Base-by-base conservation (phyloP, 2,888 invertebrate species). In the Trissoscelio sp. region DNA sequence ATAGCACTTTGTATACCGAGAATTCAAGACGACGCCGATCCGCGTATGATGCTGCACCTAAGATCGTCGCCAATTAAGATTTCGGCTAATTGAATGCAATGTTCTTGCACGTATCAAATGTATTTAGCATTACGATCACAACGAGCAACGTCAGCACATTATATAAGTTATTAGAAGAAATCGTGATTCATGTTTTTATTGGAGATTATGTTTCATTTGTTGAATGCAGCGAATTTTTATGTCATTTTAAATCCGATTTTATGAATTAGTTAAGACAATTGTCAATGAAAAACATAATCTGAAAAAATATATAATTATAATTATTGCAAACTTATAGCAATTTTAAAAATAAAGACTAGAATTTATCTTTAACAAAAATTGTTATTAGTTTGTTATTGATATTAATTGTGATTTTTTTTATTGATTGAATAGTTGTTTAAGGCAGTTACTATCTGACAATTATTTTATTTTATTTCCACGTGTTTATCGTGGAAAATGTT, bases 1-100 rank as follows among this genome's bases (percentile, higher is more conserved):
- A n/a, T n/a, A 89, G 86, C 86, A 85, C 83, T 86, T 86, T 83
- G 83, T 87, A 86, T 88, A 90, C 90, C 20, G 58, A 62, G 81
- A 78, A 81, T 77, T 75, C 70, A 73, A 80, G 80, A 75, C 55
- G 62, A 79, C 39, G 70, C 53, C 58, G 53, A 73, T 67, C 46
- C 48, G 34, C 51, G 73, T 57, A 62, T 55, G 81, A 75, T 81
- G 79, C 73, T 79, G 81, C 69, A 60, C 70, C 44, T 58, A 55
- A 66, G 66, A 75, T 64, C 46, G 44, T 70, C 39, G 53, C 44
- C 58, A 64, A 69, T 75, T 58, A 37, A 34, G 75, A 80, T 80
- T 75, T 80, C 70, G 75, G 70, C 44, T 80, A 80, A 80, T 80
- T 75, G 55, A 80, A 70, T 75, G 70, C 62, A 60, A 28, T 42